Base-by-base conservation (phyloP, 37 sponge, comb jelly and placozoan species). In the Halichondria panicea region DNA sequence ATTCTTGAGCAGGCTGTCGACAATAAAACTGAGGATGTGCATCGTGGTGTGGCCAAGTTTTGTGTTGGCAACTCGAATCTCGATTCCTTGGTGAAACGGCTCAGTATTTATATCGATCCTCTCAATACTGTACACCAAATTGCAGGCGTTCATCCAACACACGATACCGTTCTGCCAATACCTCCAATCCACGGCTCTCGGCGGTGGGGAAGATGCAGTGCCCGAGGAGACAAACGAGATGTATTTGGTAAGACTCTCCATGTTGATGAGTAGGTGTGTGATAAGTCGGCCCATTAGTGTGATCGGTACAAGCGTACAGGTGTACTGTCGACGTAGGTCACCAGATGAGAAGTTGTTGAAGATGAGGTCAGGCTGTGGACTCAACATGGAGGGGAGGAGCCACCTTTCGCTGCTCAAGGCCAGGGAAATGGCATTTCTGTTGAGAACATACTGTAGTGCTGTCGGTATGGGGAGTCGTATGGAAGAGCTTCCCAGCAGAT, bases 1-100 rank as follows among this genome's bases (percentile, higher is more conserved):
- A 45, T 84, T 80, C 33, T 25, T 66, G n/a, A 90, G 57, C n/a
- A 90, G 76, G 33, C 75, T 81, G 28, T 78, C 80, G 28, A 84
- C 50, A 30, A 70, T 55, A 57, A 68, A 66, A 8, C 67, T 58
- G 46, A 90, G 61, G 1, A 59, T 55, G n/a, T 75, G 68, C 70
- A 90, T 76, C 3, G 64, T 75, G 33, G 61, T 63, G 21, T 55
- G 33, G 0, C 90, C 90, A 9, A 61, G 34, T 9, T 66, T 40
- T 11, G 79, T 76, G 45, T 79, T 77, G 21, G 90, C 70, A 1
- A 80, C 85, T 27, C 82, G 46, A 4, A 90, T 76, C 32, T 83
- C 84, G 46, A 83, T 39, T 22, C 44, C 43, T 9, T 89, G 70
- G n/a, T 13, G 15, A 37, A 53, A 74, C 1, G 77, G 70, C 22